These are phyloP conservation scores for Protodeltote pygarga DNA, from an alignment of 2,888 invertebrate genomes.

Conservation along the genomic window DNA sequence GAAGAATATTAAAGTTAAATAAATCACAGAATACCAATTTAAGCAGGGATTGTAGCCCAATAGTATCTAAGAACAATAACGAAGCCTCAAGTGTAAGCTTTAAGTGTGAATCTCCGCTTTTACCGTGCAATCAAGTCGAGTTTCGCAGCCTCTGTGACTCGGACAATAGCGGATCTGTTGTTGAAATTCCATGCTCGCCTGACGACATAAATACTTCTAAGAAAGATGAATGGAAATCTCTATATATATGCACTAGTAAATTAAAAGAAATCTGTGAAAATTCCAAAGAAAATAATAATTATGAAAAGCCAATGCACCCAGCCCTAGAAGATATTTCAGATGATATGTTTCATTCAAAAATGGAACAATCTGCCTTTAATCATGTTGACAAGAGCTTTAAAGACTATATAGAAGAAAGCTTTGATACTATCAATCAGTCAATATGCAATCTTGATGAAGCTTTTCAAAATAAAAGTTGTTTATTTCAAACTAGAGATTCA, in stretches of 20 bases:
- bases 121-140: conserved; percentile 81
- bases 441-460: conserved; percentile 74
- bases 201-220: conserved; percentile 57
- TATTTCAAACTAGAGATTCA: conserved; percentile 78
- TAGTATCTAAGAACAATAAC: conserved; percentile 44
- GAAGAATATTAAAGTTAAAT: conserved; percentile 55
- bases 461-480: conserved; percentile 56
- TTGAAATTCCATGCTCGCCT: conserved; percentile 68
- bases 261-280: conserved; percentile 39
- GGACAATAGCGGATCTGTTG: conserved; percentile 57
- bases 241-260: conserved; percentile 56
- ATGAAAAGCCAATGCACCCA: conserved; percentile 36
- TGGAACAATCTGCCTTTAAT: conserved; percentile 59
- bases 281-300: conserved; percentile 11
- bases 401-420: conserved; percentile 68
- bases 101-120: conserved; percentile 71
- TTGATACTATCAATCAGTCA: conserved; percentile 83
- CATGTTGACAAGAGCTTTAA: conserved; percentile 47
- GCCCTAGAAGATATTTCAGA: conserved; percentile 66
- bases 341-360: conserved; percentile 72
- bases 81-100: conserved; percentile 29
- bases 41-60: conserved; percentile 54
- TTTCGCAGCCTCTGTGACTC: conserved; percentile 67
- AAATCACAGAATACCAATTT: conserved; percentile 43
- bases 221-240: conserved; percentile 62